phyloP scores from a whole-genome alignment of 2,888 invertebrate species.

The Furcula furcula region DNA sequence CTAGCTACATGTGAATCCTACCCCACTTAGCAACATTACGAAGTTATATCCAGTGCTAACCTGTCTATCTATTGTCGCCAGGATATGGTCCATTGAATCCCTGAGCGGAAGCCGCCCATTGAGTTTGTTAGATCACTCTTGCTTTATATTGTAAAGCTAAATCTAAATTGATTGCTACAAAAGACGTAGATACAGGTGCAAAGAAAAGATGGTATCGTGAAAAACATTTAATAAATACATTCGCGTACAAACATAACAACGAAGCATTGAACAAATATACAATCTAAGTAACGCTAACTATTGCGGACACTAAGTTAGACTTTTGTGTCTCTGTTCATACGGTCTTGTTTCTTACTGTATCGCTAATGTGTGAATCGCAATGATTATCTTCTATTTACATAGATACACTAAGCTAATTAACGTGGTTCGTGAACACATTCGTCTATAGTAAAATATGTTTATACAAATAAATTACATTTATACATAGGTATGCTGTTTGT shows the following conservation, averaged over 20 bases:
- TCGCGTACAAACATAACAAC: conserved; percentile 68
- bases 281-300: conserved; percentile 28
- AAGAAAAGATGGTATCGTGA: conserved; percentile 38
- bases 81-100: conserved; percentile 43
- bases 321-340: conserved; percentile 13
- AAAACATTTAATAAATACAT: conserved; percentile 71
- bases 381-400: conserved; percentile 60
- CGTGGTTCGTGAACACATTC: conserved; percentile 28
- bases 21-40: conserved; percentile 12
- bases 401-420: conserved; percentile 47
- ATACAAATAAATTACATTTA: conserved; percentile 36
- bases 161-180: conserved; percentile 8
- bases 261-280: conserved; percentile 39
- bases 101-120: conserved; percentile 45
- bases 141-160: conserved; percentile 20
- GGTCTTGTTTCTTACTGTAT: conserved; percentile 13
- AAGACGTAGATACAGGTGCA: not conserved
- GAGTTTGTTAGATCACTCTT: conserved; percentile 29
- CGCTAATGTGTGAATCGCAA: conserved; percentile 25
- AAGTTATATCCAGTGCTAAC: conserved; percentile 25
- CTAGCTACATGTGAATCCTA: conserved; percentile 26
- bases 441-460: conserved; percentile 27
- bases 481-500: conserved; percentile 16
- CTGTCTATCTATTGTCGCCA: conserved; percentile 24
- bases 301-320: conserved; percentile 7